A percentile compares a stretch with the other conserved stretches of the same genome.
Conservation (phyloP, 2,797 vertebrate genomes). For the Tapirus indicus region DNA sequence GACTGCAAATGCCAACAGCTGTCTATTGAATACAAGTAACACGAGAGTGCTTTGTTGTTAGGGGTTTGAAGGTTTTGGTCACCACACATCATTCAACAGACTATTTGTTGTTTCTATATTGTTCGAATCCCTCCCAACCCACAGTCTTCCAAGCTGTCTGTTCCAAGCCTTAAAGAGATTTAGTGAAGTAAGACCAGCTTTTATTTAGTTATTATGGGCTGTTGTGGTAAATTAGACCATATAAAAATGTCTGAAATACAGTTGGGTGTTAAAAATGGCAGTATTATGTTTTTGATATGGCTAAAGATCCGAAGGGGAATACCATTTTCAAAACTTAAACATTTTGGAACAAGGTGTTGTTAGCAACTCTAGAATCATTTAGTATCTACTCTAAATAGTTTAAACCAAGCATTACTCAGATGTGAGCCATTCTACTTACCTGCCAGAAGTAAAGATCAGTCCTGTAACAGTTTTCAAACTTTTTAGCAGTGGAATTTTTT, state of each 20-base stretch:
- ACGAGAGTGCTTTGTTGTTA: neutral
- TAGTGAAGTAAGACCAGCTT: constrained; percentile 7
- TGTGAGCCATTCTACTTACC: neutral
- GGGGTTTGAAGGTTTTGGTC: constrained; percentile 11
- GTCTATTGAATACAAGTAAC: neutral
- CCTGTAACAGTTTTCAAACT: neutral
- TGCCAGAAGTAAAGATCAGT: constrained; percentile 26
- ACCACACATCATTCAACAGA: neutral
- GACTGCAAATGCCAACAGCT: neutral
- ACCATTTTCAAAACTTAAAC: neutral
- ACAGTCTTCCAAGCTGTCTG: neutral
- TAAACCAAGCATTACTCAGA: neutral
- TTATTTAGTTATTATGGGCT: neutral
- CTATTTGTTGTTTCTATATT: neutral
- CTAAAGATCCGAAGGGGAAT: neutral
- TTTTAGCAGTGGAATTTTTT: neutral
- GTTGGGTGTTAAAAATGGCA: neutral
- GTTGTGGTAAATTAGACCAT: constrained; percentile 18
- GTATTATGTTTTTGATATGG: neutral
- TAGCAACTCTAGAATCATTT: neutral
- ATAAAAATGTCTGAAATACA: constrained; percentile 10
- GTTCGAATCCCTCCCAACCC: neutral
- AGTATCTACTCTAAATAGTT: neutral
- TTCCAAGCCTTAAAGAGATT: neutral
- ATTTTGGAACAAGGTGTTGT: neutral